A percentile compares a stretch with the other conserved stretches of the same genome.
Evolutionary conservation across 2,888 invertebrate species (phyloP).

Genomic region (Nomada fucata): DNA sequence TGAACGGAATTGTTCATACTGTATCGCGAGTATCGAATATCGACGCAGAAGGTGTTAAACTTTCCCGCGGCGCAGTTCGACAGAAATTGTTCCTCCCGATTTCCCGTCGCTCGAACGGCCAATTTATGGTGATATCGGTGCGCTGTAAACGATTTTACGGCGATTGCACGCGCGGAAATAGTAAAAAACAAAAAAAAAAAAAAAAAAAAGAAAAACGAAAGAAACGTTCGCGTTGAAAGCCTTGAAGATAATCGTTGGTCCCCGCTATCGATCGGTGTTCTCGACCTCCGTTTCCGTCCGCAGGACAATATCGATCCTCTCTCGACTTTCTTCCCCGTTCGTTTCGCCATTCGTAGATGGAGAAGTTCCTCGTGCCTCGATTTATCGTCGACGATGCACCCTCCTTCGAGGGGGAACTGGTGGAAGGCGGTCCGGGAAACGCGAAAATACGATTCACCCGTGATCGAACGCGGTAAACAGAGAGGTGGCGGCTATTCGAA

Average conservation of each 20-base stretch:
- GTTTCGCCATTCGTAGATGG: conserved; percentile 47
- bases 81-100: not conserved
- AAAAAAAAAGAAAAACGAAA: not conserved
- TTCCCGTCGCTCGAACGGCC: not conserved
- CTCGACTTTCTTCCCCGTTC: conserved; percentile 10
- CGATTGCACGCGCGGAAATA: conserved; percentile 4
- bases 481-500: conserved; percentile 35
- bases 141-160: conserved; percentile 1
- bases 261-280: conserved; percentile 10
- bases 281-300: conserved; percentile 27
- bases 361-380: conserved; percentile 57
- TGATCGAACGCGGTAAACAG: conserved; percentile 21
- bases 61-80: not conserved
- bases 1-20: not conserved
- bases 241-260: conserved; percentile 42
- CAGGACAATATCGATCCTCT: conserved; percentile 45
- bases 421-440: not conserved
- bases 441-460: conserved; percentile 29
- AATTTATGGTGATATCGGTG: not conserved
- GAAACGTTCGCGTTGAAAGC: conserved; percentile 11
- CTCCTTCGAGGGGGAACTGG: conserved; percentile 15
- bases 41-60: too few relatives aligned
- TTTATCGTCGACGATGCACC: conserved; percentile 53
- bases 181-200: not conserved
- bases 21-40: not conserved